These are phyloP conservation scores for Psylliodes chrysocephalus DNA, from an alignment of 2,888 invertebrate species.

Conservation along the genomic window DNA sequence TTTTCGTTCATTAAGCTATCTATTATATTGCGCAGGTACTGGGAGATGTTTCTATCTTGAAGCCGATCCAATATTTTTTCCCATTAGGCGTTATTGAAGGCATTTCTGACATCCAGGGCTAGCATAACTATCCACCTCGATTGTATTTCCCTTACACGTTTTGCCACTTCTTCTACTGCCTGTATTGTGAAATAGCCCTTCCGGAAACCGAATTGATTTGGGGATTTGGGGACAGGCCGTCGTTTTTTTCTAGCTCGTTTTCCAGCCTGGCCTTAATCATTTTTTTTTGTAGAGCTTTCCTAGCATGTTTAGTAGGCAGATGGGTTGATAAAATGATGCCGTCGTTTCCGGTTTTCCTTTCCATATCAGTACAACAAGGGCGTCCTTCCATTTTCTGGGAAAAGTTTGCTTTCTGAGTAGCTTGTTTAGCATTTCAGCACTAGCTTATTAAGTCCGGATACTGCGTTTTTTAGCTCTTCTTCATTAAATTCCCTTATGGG, in stretches of 20 bases:
- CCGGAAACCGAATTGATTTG: neutral
- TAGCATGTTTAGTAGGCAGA: neutral
- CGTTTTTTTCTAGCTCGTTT: neutral
- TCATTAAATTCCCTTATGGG: neutral
- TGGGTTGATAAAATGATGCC: neutral
- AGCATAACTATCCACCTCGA: neutral
- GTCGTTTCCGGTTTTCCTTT: neutral
- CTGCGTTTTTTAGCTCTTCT: slow-evolving; percentile 23
- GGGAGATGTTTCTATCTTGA: neutral
- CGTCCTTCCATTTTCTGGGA: neutral
- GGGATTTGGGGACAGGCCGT: neutral
- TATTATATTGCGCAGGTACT: neutral
- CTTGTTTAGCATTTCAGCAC: neutral
- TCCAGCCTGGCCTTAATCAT: neutral
- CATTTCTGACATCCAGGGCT: too few species aligned
- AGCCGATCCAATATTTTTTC: neutral
- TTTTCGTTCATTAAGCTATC: neutral
- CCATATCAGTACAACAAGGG: neutral
- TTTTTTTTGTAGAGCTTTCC: neutral
- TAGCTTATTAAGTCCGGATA: neutral
- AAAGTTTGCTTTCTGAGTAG: neutral
- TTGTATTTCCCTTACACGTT: neutral
- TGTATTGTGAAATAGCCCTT: neutral
- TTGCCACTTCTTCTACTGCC: neutral
- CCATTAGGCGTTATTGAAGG: neutral